These are phyloP conservation scores for Athalia cordata DNA, from an alignment of 2,888 invertebrate species.

Conservation along the genomic window DNA sequence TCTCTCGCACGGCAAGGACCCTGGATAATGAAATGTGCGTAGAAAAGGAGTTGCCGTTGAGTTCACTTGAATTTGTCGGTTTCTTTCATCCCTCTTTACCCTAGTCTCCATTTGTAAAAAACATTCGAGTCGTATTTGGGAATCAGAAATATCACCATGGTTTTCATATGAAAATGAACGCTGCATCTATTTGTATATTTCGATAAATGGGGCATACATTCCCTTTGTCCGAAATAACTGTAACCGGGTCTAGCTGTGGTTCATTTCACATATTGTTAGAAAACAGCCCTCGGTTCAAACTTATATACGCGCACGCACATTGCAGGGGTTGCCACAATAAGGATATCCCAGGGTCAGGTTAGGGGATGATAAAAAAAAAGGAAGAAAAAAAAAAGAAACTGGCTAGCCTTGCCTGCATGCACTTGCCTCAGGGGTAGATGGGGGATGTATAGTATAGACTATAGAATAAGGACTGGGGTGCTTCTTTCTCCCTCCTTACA, in stretches of 20 bases:
- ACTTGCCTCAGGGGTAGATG: constrained; percentile 30
- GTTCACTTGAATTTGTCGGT: no score
- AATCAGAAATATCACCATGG: no score
- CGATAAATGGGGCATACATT: background rate
- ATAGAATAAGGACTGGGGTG: constrained; percentile 28
- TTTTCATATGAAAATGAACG: no score
- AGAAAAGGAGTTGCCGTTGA: no score
- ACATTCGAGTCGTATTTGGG: no score
- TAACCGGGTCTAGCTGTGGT: constrained; percentile 45
- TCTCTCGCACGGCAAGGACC: no score
- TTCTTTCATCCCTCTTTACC: no score
- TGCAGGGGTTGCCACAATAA: constrained; percentile 47
- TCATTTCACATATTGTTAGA: constrained; percentile 55
- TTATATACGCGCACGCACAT: constrained; percentile 47
- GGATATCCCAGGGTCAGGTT: constrained; percentile 49
- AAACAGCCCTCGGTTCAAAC: constrained; percentile 51
- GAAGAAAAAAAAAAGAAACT: constrained; percentile 44
- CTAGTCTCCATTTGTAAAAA: no score
- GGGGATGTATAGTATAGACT: constrained; percentile 40
- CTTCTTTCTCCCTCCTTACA: background rate
- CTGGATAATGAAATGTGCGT: no score
- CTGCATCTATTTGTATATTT: background rate
- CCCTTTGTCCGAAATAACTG: constrained; percentile 3
- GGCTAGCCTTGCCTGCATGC: constrained; percentile 34
- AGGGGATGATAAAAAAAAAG: constrained; percentile 53